Evolutionary conservation across 2,797 vertebrate species (phyloP).

Genomic region (Microctenopoma stevenorrisi): DNA sequence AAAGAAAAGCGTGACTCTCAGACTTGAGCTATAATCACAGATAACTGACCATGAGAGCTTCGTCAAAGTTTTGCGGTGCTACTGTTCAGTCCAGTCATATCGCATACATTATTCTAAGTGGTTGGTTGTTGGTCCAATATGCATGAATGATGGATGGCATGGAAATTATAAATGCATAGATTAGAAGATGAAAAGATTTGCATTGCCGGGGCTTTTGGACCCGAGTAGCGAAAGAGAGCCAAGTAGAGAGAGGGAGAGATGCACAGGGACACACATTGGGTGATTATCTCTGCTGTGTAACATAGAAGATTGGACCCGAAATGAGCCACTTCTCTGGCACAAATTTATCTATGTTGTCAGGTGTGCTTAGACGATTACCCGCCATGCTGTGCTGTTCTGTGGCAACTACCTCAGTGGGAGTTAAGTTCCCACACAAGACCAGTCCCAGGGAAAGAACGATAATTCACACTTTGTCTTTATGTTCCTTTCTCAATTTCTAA

Average conservation of each 20-base stretch:
- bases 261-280: conserved; percentile 29
- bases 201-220: conserved; percentile 18
- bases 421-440: conserved; percentile 60
- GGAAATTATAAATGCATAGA: conserved; percentile 8
- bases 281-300: conserved; percentile 69
- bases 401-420: conserved; percentile 62
- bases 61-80: not conserved
- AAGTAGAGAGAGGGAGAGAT: conserved; percentile 7
- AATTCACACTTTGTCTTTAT: conserved; percentile 53
- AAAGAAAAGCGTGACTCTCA: not conserved
- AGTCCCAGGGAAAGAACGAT: conserved; percentile 58
- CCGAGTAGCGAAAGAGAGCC: conserved; percentile 13
- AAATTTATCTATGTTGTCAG: conserved; percentile 74
- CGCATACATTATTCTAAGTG: not conserved
- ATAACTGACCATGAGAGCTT: conserved; percentile 2
- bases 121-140: not conserved
- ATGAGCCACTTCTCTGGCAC: conserved; percentile 74
- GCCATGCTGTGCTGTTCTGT: conserved; percentile 68
- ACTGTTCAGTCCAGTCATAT: not conserved
- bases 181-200: conserved; percentile 31
- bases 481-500: conserved; percentile 58
- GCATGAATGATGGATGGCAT: conserved; percentile 1
- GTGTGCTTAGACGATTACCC: conserved; percentile 77
- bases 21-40: not conserved
- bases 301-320: conserved; percentile 65